Percentiles rank a stretch among this genome's conserved stretches.
Evolutionary conservation across 2,113 vertebrate species (phyloP).

Genomic region (Turdus rufiventris): DNA sequence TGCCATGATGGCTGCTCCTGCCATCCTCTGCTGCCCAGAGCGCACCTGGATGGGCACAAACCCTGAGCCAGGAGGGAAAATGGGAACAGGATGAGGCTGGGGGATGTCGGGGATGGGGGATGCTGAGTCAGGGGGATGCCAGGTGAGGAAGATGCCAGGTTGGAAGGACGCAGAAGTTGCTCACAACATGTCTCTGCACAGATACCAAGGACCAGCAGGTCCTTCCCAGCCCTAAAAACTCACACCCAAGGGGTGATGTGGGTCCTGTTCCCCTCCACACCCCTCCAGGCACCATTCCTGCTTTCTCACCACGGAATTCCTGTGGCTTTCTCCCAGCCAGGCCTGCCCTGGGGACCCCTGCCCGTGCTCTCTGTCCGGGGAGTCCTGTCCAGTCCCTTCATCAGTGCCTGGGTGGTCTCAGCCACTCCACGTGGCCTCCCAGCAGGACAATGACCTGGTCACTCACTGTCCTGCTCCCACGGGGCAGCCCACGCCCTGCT

Average conservation of each 20-base stretch:
- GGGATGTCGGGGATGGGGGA: rapidly evolving
- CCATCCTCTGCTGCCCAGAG: neutral
- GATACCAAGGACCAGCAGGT: neutral
- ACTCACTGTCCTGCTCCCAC: neutral
- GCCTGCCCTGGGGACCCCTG: neutral
- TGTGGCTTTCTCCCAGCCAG: rapidly evolving
- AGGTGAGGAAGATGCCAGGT: neutral
- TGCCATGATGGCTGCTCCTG: rapidly evolving
- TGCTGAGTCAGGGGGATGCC: neutral
- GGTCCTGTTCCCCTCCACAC: neutral
- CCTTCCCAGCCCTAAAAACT: neutral
- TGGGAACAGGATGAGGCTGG: neutral
- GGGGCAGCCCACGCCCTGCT: neutral
- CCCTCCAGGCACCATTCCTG: neutral
- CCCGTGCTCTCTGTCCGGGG: rapidly evolving
- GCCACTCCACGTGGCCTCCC: neutral
- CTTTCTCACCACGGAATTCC: rapidly evolving
- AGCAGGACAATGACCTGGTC: neutral
- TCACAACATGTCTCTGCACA: neutral
- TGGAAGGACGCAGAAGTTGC: neutral
- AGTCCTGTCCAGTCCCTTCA: neutral
- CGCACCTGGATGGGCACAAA: rapidly evolving
- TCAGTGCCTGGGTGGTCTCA: neutral
- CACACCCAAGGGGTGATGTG: rapidly evolving
- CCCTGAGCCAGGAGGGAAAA: rapidly evolving